A percentile compares a stretch with the other conserved stretches of the same genome.
These are phyloP conservation scores for Caenorhabditis briggsae DNA, from an alignment of 1,140 invertebrate species.

Conservation along the genomic window DNA sequence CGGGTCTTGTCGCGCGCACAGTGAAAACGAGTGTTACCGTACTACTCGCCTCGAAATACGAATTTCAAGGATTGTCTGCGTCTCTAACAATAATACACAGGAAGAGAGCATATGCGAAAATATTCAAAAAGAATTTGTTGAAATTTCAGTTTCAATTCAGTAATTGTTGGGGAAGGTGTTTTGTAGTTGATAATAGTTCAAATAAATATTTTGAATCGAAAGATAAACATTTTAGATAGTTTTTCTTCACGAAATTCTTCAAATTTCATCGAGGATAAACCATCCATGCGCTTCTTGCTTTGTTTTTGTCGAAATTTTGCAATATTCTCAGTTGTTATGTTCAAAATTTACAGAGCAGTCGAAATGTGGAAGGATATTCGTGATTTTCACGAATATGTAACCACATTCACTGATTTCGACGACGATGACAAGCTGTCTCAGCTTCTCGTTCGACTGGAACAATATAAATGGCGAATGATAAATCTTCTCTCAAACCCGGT, in stretches of 20 bases:
- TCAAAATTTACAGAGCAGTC: background rate
- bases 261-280: too few relatives aligned
- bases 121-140: slow-evolving; percentile 7
- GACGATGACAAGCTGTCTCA: background rate
- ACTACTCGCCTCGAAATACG: slow-evolving; percentile 32
- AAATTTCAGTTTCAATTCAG: background rate
- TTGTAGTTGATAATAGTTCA: too few relatives aligned
- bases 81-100: background rate
- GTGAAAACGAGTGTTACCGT: slow-evolving; percentile 36
- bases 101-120: slow-evolving; percentile 2
- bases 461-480: slow-evolving; percentile 18
- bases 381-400: slow-evolving; percentile 33
- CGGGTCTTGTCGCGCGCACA: background rate
- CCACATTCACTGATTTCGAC: slow-evolving; percentile 16
- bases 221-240: too few relatives aligned
- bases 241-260: too few relatives aligned
- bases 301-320: too few relatives aligned
- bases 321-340: background rate
- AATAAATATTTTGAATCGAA: too few relatives aligned
- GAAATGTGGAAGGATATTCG: slow-evolving; percentile 44
- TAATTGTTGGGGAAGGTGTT: too few relatives aligned
- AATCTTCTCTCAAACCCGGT: slow-evolving; percentile 43
- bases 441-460: background rate
- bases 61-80: slow-evolving; percentile 10
- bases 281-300: too few relatives aligned